Conservation (phyloP, 1,140 invertebrate genomes). For the Drosophila repletoides region DNA sequence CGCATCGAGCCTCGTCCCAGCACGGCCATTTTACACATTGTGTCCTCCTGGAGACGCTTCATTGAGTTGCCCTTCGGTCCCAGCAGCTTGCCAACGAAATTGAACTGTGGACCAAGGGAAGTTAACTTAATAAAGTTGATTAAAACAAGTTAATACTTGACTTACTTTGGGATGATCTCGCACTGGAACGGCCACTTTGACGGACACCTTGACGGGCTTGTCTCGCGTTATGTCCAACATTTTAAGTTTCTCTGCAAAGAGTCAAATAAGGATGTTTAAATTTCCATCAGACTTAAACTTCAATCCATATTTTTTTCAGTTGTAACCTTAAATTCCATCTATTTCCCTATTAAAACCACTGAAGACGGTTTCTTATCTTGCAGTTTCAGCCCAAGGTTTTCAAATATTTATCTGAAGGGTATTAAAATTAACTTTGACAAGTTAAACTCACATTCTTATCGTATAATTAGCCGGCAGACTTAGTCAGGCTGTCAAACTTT, state of each 20-base stretch:
- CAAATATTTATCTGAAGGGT: neutral
- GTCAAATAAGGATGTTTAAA: neutral
- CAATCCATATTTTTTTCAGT: no score
- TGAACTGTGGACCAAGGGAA: slow-evolving; percentile 86
- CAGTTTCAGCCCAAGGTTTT: slow-evolving; percentile 6
- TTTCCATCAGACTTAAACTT: no score
- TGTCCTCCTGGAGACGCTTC: slow-evolving; percentile 94
- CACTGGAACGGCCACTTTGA: slow-evolving; percentile 90
- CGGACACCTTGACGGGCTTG: slow-evolving; percentile 91
- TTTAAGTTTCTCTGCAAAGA: slow-evolving; percentile 82
- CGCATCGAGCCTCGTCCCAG: slow-evolving; percentile 95
- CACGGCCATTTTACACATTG: slow-evolving; percentile 96
- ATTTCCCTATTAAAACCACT: no score
- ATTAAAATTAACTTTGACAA: slow-evolving; percentile 17
- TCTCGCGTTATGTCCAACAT: slow-evolving; percentile 92
- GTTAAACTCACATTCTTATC: slow-evolving; percentile 4
- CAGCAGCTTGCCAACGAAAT: slow-evolving; percentile 95
- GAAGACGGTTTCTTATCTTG: slow-evolving; percentile 8
- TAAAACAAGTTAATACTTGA: slow-evolving; percentile 76
- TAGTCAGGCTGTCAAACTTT: slow-evolving; percentile 16
- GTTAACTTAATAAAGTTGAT: neutral
- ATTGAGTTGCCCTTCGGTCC: slow-evolving; percentile 96
- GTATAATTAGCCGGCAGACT: slow-evolving; percentile 14
- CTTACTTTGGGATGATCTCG: slow-evolving; percentile 90
- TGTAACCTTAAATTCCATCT: no score